Evolutionary conservation across 1,140 invertebrate genomes (phyloP).

Genomic region (Eupristina koningsbergeri): DNA sequence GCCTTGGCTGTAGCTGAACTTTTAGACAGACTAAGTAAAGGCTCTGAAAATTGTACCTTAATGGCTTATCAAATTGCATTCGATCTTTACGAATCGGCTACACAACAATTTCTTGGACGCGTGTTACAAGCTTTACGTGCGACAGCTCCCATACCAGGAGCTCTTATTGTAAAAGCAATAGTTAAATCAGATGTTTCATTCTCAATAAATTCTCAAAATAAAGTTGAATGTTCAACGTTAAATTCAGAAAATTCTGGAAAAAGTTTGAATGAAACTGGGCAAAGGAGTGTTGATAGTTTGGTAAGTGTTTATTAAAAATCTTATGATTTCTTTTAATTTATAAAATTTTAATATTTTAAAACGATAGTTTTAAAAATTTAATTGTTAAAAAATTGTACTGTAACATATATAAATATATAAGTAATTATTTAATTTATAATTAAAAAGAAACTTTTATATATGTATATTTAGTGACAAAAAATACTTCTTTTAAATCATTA

Average conservation of each 20-base stretch:
- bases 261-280: constrained; percentile 65
- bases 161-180: constrained; percentile 78
- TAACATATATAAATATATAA: no score
- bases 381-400: no score
- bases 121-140: constrained; percentile 88
- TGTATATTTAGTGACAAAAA: no score
- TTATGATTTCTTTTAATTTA: no score
- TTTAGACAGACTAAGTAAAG: constrained; percentile 89
- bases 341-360: no score
- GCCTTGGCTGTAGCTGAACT: constrained; percentile 92
- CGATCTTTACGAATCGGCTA: constrained; percentile 98
- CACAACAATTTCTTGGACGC: constrained; percentile 94
- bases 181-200: constrained; percentile 77
- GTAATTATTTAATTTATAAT: no score
- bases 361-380: no score
- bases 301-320: constrained; percentile 59
- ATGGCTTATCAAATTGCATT: constrained; percentile 99
- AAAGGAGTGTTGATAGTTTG: constrained; percentile 72
- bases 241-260: constrained; percentile 53
- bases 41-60: constrained; percentile 80
- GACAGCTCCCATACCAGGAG: constrained; percentile 88
- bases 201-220: constrained; percentile 50
- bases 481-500: no score
- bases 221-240: constrained; percentile 53
- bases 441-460: no score